Percentiles rank a stretch among this genome's conserved stretches.
phyloP scores from a whole-genome alignment of 1,140 invertebrate species.

The Drosophila simulans region DNA sequence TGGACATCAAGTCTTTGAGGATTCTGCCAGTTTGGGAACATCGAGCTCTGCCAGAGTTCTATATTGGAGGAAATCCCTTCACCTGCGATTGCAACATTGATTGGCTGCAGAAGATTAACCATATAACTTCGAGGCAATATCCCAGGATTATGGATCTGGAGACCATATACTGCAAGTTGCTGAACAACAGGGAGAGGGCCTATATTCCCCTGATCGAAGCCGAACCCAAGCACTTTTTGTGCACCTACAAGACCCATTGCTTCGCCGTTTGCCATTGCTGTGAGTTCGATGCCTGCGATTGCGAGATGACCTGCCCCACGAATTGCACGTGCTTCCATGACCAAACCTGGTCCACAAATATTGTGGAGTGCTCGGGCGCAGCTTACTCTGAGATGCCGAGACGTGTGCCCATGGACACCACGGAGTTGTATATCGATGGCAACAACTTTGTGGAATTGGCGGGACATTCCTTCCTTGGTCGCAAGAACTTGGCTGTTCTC shows the following conservation, averaged over 20 bases:
- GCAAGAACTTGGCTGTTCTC: conserved; percentile 93
- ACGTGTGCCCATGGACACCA: conserved; percentile 96
- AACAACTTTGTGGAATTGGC: conserved; percentile 94
- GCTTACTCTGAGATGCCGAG: conserved; percentile 93
- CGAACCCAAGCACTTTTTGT: conserved; percentile 94
- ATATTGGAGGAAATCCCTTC: conserved; percentile 94
- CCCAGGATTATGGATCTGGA: conserved; percentile 96
- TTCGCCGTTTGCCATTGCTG: conserved; percentile 97
- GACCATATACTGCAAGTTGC: conserved; percentile 94
- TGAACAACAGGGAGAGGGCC: conserved; percentile 92
- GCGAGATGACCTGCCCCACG: conserved; percentile 96
- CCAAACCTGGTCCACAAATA: conserved; percentile 96
- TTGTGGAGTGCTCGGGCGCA: conserved; percentile 94
- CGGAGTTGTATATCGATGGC: conserved; percentile 96
- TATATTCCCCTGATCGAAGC: conserved; percentile 93
- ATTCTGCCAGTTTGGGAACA: conserved; percentile 89
- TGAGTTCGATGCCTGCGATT: conserved; percentile 97
- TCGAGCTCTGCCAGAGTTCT: conserved; percentile 91
- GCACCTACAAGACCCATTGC: conserved; percentile 96
- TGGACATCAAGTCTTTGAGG: conserved; percentile 92
- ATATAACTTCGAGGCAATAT: conserved; percentile 90
- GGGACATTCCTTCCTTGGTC: conserved; percentile 95
- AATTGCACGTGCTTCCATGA: conserved; percentile 98
- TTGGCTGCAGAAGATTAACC: conserved; percentile 94
- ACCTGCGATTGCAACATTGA: conserved; percentile 95